Evolutionary conservation across 2,113 vertebrate genomes (phyloP), one percentile per base, ranked within the genome.

Genomic region (Ageneiosus marmoratus): DNA sequence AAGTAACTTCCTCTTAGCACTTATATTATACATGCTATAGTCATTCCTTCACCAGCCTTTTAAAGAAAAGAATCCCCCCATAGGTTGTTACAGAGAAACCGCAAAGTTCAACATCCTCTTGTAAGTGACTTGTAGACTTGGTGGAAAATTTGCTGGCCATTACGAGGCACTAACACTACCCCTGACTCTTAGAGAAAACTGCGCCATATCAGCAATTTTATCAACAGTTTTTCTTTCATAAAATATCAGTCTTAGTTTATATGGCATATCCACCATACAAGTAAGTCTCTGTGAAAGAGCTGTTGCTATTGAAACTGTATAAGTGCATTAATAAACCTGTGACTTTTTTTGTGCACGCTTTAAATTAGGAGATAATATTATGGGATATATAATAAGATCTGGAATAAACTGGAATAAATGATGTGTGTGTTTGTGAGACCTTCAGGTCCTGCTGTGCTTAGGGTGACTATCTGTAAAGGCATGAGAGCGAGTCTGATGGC

Each of bases 401-500:
- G 37, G 11, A n/a, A 44, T n/a, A 44, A 46, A 20, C n/a, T 70
- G 10, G 2, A 24, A 46, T 46, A n/a, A 44, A 70, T n/a, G 22
- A 15, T 48, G n/a, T 80, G 11, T 51, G 9, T 83, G 32, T 83
- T 46, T 74, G 24, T 74, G 72, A 37, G 29, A 88, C 90, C 87
- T 63, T 50, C 20, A 41, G 60, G 3, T 13, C 67, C 53, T 46
- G 58, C n/a, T 6, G 16, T 63, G 24, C 2, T n/a, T 10, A n/a
- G 10, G 2, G 5, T n/a, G 11, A 86, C 83, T 81, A 89, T 85
- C 82, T 90, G 81, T 5, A 95, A 79, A 0, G 94, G 94, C 92
- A 92, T 94, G 80, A 95, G 87, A 0, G 93, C 94, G 69, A 91
- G 93, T 0, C 86, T 82, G 84, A 95, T 81, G 83, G 92, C 87